A percentile compares a stretch with the other conserved stretches of the same genome.
phyloP scores from a whole-genome alignment of 2,888 invertebrate genomes.

The Graphium colonna region DNA sequence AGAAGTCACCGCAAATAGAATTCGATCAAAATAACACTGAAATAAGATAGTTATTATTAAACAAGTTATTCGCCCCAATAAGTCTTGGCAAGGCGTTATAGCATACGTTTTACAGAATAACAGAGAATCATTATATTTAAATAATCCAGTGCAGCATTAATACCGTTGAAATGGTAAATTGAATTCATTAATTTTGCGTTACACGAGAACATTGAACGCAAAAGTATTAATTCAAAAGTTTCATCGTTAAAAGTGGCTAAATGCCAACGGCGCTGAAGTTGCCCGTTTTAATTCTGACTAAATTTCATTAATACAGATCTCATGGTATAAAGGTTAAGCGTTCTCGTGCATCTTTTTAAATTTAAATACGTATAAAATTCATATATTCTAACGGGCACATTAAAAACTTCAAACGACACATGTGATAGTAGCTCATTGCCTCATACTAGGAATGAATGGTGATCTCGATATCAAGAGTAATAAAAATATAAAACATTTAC shows the following conservation, averaged over 20 bases:
- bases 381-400: background rate
- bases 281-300: background rate
- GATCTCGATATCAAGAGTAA: no score
- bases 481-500: no score
- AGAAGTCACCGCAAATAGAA: no score
- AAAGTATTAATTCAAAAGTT: conserved; percentile 1
- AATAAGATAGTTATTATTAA: no score
- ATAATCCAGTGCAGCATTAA: background rate
- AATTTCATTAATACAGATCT: background rate
- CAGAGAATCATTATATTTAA: no score
- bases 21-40: no score
- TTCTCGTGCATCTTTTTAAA: background rate
- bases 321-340: background rate
- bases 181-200: background rate
- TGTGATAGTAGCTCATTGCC: no score
- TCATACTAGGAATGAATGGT: no score
- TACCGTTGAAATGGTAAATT: background rate
- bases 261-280: background rate
- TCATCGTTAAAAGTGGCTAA: background rate
- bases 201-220: conserved; percentile 1
- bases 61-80: no score
- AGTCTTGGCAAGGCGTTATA: no score
- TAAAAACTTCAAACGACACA: no score
- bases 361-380: background rate
- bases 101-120: no score